Percentiles rank a stretch among this genome's conserved stretches.
Evolutionary conservation across 2,888 invertebrate genomes (phyloP).

Genomic region (Rhingia rostrata): DNA sequence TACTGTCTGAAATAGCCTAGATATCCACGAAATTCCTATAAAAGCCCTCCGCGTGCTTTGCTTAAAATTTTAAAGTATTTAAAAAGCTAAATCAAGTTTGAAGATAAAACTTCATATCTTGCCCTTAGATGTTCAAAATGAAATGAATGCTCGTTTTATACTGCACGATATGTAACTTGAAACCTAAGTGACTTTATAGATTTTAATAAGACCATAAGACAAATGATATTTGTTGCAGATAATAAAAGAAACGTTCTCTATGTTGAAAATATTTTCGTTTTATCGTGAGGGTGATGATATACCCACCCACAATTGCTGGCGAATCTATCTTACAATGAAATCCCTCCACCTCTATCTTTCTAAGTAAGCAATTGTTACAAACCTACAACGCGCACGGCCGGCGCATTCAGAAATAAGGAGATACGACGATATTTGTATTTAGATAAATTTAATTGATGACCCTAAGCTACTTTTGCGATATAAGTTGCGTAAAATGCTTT

Average conservation of each 20-base stretch:
- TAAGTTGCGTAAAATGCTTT: slow-evolving; percentile 39
- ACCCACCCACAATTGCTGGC: slow-evolving; percentile 12
- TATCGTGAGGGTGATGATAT: slow-evolving; percentile 14
- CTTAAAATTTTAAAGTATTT: too few relatives aligned
- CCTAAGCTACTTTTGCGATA: slow-evolving; percentile 65
- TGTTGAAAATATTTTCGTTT: slow-evolving; percentile 24
- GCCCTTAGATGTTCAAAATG: too few relatives aligned
- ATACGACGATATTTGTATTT: slow-evolving; percentile 67
- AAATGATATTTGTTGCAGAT: slow-evolving; percentile 13
- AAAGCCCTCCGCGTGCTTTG: too few relatives aligned
- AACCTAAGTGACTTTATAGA: slow-evolving; percentile 7
- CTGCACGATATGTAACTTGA: not conserved
- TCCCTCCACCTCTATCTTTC: slow-evolving; percentile 6
- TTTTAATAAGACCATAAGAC: slow-evolving; percentile 22
- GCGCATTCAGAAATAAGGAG: slow-evolving; percentile 24
- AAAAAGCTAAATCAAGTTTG: too few relatives aligned
- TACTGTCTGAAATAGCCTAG: too few relatives aligned
- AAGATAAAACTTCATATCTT: too few relatives aligned
- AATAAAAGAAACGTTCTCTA: slow-evolving; percentile 25
- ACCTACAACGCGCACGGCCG: slow-evolving; percentile 27
- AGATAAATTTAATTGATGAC: slow-evolving; percentile 73
- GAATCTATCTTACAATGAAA: not conserved
- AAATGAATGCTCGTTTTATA: too few relatives aligned
- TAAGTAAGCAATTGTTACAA: slow-evolving; percentile 43
- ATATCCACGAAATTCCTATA: too few relatives aligned